Evolutionary conservation across 2,113 vertebrate genomes (phyloP), one percentile per base, ranked within the genome.

Genomic region (Callocephalon fimbriatum): DNA sequence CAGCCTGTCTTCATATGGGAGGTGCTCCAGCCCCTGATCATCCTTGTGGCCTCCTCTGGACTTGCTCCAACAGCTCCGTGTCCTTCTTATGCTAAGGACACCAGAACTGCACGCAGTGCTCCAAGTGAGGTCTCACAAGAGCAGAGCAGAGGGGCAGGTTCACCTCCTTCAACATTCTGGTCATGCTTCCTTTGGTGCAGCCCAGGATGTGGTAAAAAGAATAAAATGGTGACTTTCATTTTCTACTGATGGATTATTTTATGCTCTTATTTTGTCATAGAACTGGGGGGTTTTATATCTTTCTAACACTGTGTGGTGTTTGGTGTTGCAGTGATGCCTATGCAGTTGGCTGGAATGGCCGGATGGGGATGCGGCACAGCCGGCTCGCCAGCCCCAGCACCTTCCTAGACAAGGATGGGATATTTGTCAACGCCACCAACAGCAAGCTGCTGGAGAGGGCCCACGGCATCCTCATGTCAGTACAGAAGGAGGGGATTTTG

Each of bases 391-490:
- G 98, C 84, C 82, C 97, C 2, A 50, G 98, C 48, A 80, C 99
- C 77, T 93, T 98, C 73, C 93, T 98, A 54, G 99, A 99, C 54
- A 99, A 99, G 65, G 99, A 99, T 6, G 99, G 99, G 22, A 98
- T 99, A 96, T 99, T 99, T 12, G 91, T 99, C 92, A 99, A 99
- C 93, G 88, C 99, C 0, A 98, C 99, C 90, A 99, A 98, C 98
- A 99, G 99, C 98, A 99, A 99, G 93, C 98, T 99, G 48, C 98
- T 99, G 90, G 99, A 99, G 96, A 98, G 99, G 90, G 99, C 99
- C 23, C 99, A 99, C 29, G 99, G 99, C 96, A 99, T 99, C 98
- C 99, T 99, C 94, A 99, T 99, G 99, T 99, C 93, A 99, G 99
- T 98, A 86, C 63, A 47, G n/a, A 92, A 88, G 19, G 53, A 56